Evolutionary conservation across 2,797 vertebrate species (phyloP).

Genomic region (Yasuhikotakia modesta): DNA sequence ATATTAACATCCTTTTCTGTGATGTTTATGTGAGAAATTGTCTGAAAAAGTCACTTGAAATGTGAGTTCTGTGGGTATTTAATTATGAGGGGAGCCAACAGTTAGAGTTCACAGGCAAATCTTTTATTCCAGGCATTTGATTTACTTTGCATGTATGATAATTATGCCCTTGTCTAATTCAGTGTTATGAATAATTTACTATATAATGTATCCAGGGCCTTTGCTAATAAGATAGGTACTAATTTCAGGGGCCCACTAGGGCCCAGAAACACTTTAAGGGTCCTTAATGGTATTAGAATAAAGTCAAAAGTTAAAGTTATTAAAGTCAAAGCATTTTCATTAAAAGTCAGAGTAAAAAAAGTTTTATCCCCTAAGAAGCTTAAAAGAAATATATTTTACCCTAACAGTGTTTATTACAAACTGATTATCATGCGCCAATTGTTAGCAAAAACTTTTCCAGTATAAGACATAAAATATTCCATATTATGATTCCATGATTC

Average conservation of each 20-base stretch:
- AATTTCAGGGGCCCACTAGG: too few species aligned
- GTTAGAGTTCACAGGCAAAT: neutral
- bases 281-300: too few species aligned
- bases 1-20: neutral
- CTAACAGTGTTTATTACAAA: neutral
- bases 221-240: neutral
- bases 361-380: neutral
- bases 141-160: neutral
- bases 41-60: slow-evolving; percentile 9
- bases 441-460: too few species aligned
- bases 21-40: slow-evolving; percentile 9
- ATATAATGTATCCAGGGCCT: neutral
- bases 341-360: too few species aligned
- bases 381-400: neutral
- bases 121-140: neutral
- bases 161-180: neutral
- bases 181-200: neutral
- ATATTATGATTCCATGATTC: too few species aligned
- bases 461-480: neutral
- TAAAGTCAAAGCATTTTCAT: too few species aligned
- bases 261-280: too few species aligned
- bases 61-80: neutral
- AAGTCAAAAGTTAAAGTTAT: too few species aligned
- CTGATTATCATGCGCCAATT: neutral
- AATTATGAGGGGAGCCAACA: neutral